Evolutionary conservation across 2,113 vertebrate genomes (phyloP), one percentile per base, ranked within the genome.

Genomic region (Pampusana beccarii): DNA sequence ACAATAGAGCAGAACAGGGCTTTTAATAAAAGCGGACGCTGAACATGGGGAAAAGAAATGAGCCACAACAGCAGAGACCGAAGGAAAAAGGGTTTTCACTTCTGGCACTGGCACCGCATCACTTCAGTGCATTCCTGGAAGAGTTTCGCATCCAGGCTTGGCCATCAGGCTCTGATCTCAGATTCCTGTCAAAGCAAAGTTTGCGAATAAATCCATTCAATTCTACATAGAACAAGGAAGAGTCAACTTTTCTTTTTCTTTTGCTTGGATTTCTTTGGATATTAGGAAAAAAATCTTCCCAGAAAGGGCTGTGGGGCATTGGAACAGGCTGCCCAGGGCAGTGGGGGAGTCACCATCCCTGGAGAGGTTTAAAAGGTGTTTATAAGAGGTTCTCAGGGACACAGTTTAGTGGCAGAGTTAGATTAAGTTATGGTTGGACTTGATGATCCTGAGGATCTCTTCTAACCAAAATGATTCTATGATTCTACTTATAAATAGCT

Each of bases 1-100:
- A 56, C 0, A 0, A 13, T 0, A 29, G 31, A 1, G 38, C 28
- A 82, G 33, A 51, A 20, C 3, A 40, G 81, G 28, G 64, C 31
- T 83, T 74, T 44, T 11, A 61, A 44, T 5, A 7, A n/a, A 40
- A 71, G 42, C 0, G 1, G 19, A 78, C 48, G 24, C 24, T 70
- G 16, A 70, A 86, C 1, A 2, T 7, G 23, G 3, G 1, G 12
- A 8, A 3, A 1, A 5, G 10, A 48, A 21, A 61, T 31, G 6
- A 70, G 16, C 2, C 29, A 50, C 31, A 58, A 38, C 36, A 80
- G 57, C 57, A 79, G 62, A n/a, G 79, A 56, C 6, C 8, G 46
- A 77, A 80, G 24, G 26, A 81, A 73, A 53, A 78, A 3, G 16
- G 16, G 33, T 40, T 78, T 73, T 69, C 17, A 60, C 12, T 86